phyloP scores from a whole-genome alignment of 2,797 vertebrate genomes.

The Dicrostonyx torquatus region DNA sequence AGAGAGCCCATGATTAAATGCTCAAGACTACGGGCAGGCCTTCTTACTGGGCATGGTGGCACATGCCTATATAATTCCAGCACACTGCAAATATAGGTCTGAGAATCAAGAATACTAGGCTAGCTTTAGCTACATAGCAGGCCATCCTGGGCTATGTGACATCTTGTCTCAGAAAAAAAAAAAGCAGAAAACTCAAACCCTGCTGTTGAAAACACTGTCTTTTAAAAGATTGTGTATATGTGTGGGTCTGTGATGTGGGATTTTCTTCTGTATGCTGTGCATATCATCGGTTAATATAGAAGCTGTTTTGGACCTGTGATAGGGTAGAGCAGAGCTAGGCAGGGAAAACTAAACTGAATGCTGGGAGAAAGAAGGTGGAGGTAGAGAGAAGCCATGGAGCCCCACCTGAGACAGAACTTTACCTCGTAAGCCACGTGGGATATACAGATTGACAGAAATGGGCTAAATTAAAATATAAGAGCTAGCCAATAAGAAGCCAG shows the following conservation, averaged over 20 bases:
- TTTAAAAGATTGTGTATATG: not conserved
- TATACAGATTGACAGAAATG: too few relatives aligned
- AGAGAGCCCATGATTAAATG: not conserved
- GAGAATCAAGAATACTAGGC: not conserved
- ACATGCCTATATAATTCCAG: not conserved
- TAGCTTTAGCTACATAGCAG: not conserved
- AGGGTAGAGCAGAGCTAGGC: too few relatives aligned
- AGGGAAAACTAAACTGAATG: too few relatives aligned
- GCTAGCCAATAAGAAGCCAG: too few relatives aligned
- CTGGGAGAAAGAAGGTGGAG: too few relatives aligned
- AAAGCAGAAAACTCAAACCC: not conserved
- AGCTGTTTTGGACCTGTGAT: too few relatives aligned
- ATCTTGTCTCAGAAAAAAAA: not conserved
- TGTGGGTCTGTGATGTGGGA: not conserved
- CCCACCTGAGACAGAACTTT: too few relatives aligned
- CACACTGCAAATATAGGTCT: not conserved
- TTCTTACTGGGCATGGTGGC: not conserved
- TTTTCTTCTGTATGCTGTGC: too few relatives aligned
- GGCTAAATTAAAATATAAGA: too few relatives aligned
- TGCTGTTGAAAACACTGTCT: not conserved
- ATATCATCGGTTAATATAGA: too few relatives aligned
- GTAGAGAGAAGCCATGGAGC: too few relatives aligned
- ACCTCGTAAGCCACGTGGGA: too few relatives aligned
- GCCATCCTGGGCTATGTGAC: not conserved
- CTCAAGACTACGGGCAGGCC: not conserved